Percentiles rank a stretch among this genome's conserved stretches.
Evolutionary conservation across 1,140 invertebrate species (phyloP).

Genomic region (Telenomus remus): DNA sequence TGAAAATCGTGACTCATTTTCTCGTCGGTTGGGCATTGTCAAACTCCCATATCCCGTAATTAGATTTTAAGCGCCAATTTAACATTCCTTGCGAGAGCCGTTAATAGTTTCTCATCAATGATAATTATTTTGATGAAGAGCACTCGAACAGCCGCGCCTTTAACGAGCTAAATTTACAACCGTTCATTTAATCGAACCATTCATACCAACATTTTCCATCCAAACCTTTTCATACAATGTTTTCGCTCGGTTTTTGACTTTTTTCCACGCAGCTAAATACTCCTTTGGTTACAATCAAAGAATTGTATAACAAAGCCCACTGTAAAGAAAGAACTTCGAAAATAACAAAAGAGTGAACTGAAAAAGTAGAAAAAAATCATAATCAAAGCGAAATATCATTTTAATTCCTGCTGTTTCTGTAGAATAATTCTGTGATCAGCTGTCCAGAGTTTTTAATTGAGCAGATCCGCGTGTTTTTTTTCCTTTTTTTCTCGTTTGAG

Average conservation of each 20-base stretch:
- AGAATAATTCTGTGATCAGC: constrained; percentile 38
- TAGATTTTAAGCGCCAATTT: constrained; percentile 28
- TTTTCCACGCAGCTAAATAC: too few species aligned
- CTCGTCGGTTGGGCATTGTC: constrained; percentile 21
- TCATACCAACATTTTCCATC: background rate
- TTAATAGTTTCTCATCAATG: constrained; percentile 20
- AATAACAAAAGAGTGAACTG: background rate
- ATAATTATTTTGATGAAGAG: constrained; percentile 36
- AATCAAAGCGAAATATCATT: background rate
- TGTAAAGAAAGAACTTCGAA: too few species aligned
- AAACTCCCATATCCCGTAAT: constrained; percentile 13
- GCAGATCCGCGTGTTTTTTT: constrained; percentile 23
- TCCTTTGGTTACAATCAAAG: too few species aligned
- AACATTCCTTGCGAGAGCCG: constrained; percentile 12
- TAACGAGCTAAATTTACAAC: constrained; percentile 13
- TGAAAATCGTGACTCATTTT: constrained; percentile 37
- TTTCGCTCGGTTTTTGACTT: too few species aligned
- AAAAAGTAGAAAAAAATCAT: background rate
- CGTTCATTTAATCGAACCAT: background rate
- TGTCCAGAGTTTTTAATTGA: constrained; percentile 49
- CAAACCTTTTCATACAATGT: too few species aligned
- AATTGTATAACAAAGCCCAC: too few species aligned
- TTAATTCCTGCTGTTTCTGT: background rate
- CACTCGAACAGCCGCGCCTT: background rate
- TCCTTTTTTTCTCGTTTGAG: constrained; percentile 12